Evolutionary conservation across 2,888 invertebrate genomes (phyloP), one percentile per base, ranked within the genome.

Genomic region (Nemotelus nigrinus): DNA sequence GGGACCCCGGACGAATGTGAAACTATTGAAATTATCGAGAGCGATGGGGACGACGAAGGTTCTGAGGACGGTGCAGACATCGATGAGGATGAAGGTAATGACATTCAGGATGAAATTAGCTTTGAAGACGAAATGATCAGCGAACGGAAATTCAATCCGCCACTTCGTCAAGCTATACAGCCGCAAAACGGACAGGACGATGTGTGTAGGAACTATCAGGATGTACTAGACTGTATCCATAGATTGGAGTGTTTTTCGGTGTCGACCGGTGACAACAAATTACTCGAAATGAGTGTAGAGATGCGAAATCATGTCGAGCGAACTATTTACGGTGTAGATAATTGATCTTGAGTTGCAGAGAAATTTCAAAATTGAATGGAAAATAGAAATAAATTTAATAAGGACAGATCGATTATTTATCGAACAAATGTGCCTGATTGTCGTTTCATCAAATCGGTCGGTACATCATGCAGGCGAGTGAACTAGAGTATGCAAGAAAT

Each of bases 301-400:
- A 74, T 74, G 74, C 74, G 74, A 39, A 74, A 74, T 41, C 43
- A 74, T 41, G 74, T 74, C 50, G 74, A 74, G 48, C 74, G 60
- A 7, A 74, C 60, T 48, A 74, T 74, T 63, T 74, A 74, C 43
- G 74, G 74, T 6, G 55, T 70, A 70, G 70, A 47, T 43, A 70
- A 70, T 70, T 70, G 41, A 70, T 43, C 41, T 55, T 70, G 55
- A 53, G 53, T n/a, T 10, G 68, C 25, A 7, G 50, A 58, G 25
- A 25, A 25, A 25, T 25, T 25, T 25, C 25, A 25, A 25, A 25
- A 25, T 25, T 25, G 25, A 25, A 25, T 25, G 25, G 25, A 25
- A 25, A 25, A 25, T 25, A 25, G 25, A 25, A 25, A 25, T 0
- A 25, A 25, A 25, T 25, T 25, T 25, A 25, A 25, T 25, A 25